These are phyloP conservation scores for Marmota monax DNA, from an alignment of 2,113 vertebrate genomes.

Conservation along the genomic window DNA sequence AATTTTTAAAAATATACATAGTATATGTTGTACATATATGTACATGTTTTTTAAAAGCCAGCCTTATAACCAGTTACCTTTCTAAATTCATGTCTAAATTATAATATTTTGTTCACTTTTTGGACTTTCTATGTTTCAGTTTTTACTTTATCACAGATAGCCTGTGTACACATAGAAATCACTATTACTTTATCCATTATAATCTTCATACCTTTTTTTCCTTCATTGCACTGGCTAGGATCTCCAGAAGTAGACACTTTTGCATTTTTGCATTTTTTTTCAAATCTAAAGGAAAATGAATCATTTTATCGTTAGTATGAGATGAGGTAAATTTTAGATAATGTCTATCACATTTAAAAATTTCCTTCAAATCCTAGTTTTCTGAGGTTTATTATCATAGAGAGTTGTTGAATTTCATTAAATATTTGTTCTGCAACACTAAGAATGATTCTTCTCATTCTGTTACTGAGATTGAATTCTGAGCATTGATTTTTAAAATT, in stretches of 20 bases:
- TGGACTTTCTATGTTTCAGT: too few relatives aligned
- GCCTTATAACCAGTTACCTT: too few relatives aligned
- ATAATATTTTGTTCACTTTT: neutral
- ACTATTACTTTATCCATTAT: neutral
- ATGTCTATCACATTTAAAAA: neutral
- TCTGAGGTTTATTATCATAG: too few relatives aligned
- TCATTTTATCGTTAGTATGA: neutral
- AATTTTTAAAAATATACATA: too few relatives aligned
- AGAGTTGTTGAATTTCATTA: too few relatives aligned
- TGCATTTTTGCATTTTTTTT: neutral
- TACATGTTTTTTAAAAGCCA: too few relatives aligned
- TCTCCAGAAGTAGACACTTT: neutral
- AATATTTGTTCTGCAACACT: neutral
- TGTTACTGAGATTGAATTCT: neutral
- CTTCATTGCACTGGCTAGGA: neutral
- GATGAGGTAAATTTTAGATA: neutral
- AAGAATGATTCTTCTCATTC: neutral
- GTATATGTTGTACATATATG: too few relatives aligned
- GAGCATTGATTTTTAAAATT: too few relatives aligned
- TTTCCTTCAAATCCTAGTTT: too few relatives aligned
- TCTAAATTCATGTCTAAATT: neutral
- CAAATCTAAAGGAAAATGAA: conserved; percentile 22
- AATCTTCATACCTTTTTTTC: neutral
- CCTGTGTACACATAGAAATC: neutral
- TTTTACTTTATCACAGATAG: too few relatives aligned